These are phyloP conservation scores for Agrochola macilenta DNA, from an alignment of 2,888 invertebrate species.

Conservation along the genomic window DNA sequence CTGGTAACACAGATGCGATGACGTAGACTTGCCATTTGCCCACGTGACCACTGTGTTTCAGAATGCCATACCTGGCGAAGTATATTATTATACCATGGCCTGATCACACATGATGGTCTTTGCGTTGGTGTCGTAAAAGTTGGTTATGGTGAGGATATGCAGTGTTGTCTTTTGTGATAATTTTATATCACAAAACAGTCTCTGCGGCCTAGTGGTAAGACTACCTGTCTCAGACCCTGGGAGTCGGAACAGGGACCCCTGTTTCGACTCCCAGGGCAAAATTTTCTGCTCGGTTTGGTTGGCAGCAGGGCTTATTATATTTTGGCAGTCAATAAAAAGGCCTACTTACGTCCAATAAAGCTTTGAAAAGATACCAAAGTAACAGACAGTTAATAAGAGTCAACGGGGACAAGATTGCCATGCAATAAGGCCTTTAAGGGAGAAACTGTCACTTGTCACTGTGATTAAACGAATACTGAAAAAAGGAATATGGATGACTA, in stretches of 20 bases:
- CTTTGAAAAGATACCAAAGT: constrained; percentile 7
- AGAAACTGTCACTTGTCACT: constrained; percentile 32
- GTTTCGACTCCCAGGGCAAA: too few relatives aligned
- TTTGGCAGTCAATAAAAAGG: neutral
- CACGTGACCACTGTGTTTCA: too few relatives aligned
- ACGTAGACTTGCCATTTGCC: too few relatives aligned
- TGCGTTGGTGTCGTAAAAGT: neutral
- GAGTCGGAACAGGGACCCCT: too few relatives aligned
- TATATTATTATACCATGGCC: too few relatives aligned
- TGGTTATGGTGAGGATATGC: neutral
- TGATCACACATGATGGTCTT: neutral
- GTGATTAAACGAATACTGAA: constrained; percentile 52
- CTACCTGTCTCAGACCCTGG: too few relatives aligned
- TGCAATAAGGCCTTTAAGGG: neutral
- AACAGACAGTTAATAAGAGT: constrained; percentile 8
- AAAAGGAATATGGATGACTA: constrained; percentile 42
- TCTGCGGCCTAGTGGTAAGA: too few relatives aligned
- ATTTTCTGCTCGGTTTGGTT: too few relatives aligned
- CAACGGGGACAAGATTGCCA: constrained; percentile 4
- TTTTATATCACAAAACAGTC: neutral
- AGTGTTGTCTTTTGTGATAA: neutral
- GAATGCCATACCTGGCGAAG: too few relatives aligned
- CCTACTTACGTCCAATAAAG: neutral
- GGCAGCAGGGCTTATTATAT: neutral
- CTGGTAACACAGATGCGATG: too few relatives aligned